phyloP scores from a whole-genome alignment of 2,888 invertebrate species.

The Idaea aversata region DNA sequence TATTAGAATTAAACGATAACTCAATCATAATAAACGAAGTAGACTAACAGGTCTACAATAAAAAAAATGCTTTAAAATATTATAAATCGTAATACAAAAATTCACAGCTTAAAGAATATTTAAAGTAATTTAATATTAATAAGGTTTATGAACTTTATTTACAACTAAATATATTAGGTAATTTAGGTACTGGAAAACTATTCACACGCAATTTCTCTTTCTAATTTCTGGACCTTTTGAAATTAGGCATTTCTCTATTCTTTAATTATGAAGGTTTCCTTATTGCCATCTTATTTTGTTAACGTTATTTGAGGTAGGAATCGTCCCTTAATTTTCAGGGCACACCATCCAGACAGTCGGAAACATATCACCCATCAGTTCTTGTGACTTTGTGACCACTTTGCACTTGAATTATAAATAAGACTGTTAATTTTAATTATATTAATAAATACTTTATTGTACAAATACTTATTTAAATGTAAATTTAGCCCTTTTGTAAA shows the following conservation, averaged over 20 bases:
- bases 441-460: not conserved
- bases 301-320: not conserved
- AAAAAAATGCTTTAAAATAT: slow-evolving; percentile 1
- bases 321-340: slow-evolving; percentile 64
- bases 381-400: slow-evolving; percentile 39
- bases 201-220: too few species aligned
- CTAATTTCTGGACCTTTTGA: too few species aligned
- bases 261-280: too few species aligned
- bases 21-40: not conserved
- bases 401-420: slow-evolving; percentile 20
- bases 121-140: too few species aligned
- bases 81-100: slow-evolving; percentile 44
- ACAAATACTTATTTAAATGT: not conserved
- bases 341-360: slow-evolving; percentile 63
- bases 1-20: not conserved
- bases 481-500: slow-evolving; percentile 3
- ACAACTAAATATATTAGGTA: too few species aligned
- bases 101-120: too few species aligned
- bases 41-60: not conserved
- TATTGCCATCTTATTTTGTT: not conserved
- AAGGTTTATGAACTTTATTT: too few species aligned
- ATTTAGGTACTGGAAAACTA: too few species aligned
- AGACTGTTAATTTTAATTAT: slow-evolving; percentile 26
- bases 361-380: slow-evolving; percentile 67
- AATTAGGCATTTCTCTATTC: too few species aligned